A percentile compares a stretch with the other conserved stretches of the same genome.
These are phyloP conservation scores for Euthynnus affinis DNA, from an alignment of 2,797 vertebrate genomes.

Conservation along the genomic window DNA sequence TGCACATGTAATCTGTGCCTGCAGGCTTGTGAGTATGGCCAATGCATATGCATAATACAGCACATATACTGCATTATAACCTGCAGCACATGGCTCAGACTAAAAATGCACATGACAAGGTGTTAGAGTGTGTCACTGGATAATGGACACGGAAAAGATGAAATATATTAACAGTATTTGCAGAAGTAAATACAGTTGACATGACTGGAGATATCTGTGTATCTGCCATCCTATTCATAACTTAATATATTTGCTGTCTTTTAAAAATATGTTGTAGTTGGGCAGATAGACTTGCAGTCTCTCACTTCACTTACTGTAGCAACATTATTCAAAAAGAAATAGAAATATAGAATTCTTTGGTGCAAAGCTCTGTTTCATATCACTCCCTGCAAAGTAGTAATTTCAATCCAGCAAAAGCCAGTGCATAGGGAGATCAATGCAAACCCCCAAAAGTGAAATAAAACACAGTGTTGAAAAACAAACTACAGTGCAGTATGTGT, in stretches of 20 bases:
- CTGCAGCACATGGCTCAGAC: not conserved
- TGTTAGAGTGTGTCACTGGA: constrained; percentile 17
- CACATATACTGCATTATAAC: not conserved
- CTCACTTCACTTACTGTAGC: not conserved
- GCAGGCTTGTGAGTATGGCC: constrained; percentile 1
- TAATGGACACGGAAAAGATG: constrained; percentile 3
- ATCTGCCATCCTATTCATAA: not conserved
- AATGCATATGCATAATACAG: constrained; percentile 19
- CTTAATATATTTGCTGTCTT: not conserved
- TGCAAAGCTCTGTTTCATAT: constrained; percentile 11
- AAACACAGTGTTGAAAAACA: not conserved
- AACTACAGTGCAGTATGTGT: not conserved
- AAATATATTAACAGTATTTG: constrained; percentile 4
- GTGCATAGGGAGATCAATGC: not conserved
- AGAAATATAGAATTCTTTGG: not conserved
- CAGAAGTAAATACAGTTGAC: not conserved
- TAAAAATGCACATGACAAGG: constrained; percentile 5
- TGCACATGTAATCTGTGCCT: constrained; percentile 34
- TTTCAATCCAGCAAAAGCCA: constrained; percentile 2
- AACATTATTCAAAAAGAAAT: not conserved
- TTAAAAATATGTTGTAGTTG: not conserved
- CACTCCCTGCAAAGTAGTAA: not conserved
- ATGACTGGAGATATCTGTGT: not conserved
- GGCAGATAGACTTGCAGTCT: not conserved
- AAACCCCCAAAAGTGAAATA: constrained; percentile 10